These are phyloP conservation scores for Butorides virescens DNA, from an alignment of 2,113 vertebrate species.

Conservation along the genomic window DNA sequence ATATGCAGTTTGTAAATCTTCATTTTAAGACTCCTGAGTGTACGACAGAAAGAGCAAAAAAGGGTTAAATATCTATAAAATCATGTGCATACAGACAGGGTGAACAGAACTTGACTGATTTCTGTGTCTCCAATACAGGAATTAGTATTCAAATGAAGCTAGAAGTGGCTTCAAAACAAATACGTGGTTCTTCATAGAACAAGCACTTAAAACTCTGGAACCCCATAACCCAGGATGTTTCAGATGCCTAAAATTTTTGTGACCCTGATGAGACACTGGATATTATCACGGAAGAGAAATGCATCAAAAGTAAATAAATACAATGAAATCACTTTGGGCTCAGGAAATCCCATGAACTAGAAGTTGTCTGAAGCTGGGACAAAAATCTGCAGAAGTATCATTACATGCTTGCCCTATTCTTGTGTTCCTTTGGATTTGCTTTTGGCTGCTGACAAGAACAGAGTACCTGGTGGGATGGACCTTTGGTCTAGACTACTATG, in stretches of 20 bases:
- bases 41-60: background rate
- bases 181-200: background rate
- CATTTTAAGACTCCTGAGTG: background rate
- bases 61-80: background rate
- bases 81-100: rapidly evolving
- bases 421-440: background rate
- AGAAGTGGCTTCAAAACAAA: background rate
- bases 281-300: background rate
- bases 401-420: background rate
- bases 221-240: background rate
- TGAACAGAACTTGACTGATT: background rate
- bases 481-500: background rate
- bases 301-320: background rate
- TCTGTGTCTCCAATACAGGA: background rate
- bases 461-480: background rate
- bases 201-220: background rate
- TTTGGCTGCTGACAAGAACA: background rate
- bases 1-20: background rate
- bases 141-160: background rate
- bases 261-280: background rate
- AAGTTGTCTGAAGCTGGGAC: background rate
- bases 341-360: background rate
- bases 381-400: background rate
- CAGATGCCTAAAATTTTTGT: background rate
- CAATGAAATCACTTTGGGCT: background rate